These are phyloP conservation scores for Onychostruthus taczanowskii DNA, from an alignment of 2,113 vertebrate genomes.

Conservation along the genomic window DNA sequence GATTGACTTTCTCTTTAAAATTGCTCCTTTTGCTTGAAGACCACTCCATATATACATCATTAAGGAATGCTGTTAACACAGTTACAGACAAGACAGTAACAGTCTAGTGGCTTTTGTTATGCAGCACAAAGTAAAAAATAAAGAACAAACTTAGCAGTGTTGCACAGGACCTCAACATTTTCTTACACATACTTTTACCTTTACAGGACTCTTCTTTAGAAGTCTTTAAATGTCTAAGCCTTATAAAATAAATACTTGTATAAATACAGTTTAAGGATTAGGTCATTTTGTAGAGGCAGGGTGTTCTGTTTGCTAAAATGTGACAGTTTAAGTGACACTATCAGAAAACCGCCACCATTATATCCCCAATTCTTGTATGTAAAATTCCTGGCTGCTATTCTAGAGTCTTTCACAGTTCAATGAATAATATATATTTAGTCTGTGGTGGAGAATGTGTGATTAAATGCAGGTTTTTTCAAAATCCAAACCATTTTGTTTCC, in stretches of 20 bases:
- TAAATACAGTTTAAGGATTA: slow-evolving; percentile 70
- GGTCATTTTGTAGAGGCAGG: slow-evolving; percentile 65
- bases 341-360: slow-evolving; percentile 67
- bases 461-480: slow-evolving; percentile 12
- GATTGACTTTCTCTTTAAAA: slow-evolving; percentile 80
- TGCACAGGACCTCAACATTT: slow-evolving; percentile 71
- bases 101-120: slow-evolving; percentile 78
- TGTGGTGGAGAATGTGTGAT: slow-evolving; percentile 61
- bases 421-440: slow-evolving; percentile 67
- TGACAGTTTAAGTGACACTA: slow-evolving; percentile 66
- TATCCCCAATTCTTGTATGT: slow-evolving; percentile 65
- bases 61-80: slow-evolving; percentile 75
- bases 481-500: slow-evolving; percentile 55
- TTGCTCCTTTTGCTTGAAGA: slow-evolving; percentile 67
- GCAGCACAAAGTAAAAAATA: slow-evolving; percentile 72
- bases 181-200: slow-evolving; percentile 66
- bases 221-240: slow-evolving; percentile 75
- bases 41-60: slow-evolving; percentile 74
- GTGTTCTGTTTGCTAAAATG: slow-evolving; percentile 60
- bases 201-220: slow-evolving; percentile 66
- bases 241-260: slow-evolving; percentile 74
- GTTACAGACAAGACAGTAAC: slow-evolving; percentile 77
- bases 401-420: slow-evolving; percentile 66
- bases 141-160: slow-evolving; percentile 63
- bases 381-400: slow-evolving; percentile 69